Evolutionary conservation across 2,888 invertebrate genomes (phyloP).

Genomic region (Meghimatium bilineatum): DNA sequence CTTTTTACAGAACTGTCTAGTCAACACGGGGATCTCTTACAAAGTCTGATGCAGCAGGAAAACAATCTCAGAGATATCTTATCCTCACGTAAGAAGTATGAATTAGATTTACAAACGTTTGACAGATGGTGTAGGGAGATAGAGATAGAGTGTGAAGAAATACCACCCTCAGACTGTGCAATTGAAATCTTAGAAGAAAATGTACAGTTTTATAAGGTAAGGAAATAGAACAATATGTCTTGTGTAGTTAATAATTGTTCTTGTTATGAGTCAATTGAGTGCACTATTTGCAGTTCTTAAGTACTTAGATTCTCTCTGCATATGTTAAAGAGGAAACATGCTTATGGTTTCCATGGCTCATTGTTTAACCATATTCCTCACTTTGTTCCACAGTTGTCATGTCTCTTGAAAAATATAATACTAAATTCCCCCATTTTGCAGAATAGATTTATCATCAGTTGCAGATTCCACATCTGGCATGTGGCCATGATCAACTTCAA

Average conservation of each 20-base stretch:
- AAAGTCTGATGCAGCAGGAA: constrained; percentile 85
- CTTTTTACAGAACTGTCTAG: constrained; percentile 81
- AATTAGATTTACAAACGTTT: constrained; percentile 87
- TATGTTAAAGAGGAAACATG: no score
- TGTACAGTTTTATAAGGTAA: constrained; percentile 50
- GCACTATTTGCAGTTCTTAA: no score
- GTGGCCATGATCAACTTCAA: no score
- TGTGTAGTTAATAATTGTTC: background rate
- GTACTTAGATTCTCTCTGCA: no score
- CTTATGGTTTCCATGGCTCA: no score
- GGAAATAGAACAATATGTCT: background rate
- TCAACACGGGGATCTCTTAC: constrained; percentile 85
- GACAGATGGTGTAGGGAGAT: constrained; percentile 93
- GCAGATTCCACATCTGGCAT: no score
- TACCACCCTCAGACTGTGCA: constrained; percentile 80
- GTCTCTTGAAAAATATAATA: no score
- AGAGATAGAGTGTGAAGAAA: constrained; percentile 86
- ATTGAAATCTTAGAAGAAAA: constrained; percentile 91
- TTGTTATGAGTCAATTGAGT: no score
- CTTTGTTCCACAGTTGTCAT: no score
- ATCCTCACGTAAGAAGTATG: constrained; percentile 88
- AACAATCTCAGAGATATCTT: constrained; percentile 85
- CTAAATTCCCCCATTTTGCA: no score
- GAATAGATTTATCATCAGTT: no score
- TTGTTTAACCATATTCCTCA: no score